phyloP scores from a whole-genome alignment of 2,888 invertebrate genomes.

The Drosophila rellima region DNA sequence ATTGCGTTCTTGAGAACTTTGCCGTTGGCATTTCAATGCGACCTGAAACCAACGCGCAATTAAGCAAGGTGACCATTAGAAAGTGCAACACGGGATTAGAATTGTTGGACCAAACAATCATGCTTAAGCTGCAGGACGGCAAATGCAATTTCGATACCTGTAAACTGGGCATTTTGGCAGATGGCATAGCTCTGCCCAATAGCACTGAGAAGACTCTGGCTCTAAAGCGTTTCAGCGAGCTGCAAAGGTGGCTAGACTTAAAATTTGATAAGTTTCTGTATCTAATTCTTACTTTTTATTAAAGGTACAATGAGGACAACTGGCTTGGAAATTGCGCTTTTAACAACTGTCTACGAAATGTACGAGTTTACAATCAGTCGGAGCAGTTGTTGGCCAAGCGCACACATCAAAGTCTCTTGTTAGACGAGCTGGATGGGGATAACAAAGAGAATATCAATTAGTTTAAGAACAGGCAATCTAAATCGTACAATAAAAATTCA shows the following conservation, averaged over 20 bases:
- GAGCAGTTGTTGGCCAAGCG: slow-evolving; percentile 58
- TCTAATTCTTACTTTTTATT: neutral
- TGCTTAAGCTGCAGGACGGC: slow-evolving; percentile 86
- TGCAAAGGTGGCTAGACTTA: slow-evolving; percentile 46
- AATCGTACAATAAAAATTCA: slow-evolving; percentile 27
- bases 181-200: slow-evolving; percentile 82
- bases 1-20: slow-evolving; percentile 87
- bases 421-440: slow-evolving; percentile 61
- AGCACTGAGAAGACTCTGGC: slow-evolving; percentile 54
- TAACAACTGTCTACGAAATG: slow-evolving; percentile 51
- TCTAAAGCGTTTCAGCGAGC: slow-evolving; percentile 51
- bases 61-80: slow-evolving; percentile 47
- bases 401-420: slow-evolving; percentile 46
- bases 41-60: slow-evolving; percentile 31
- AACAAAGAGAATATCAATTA: slow-evolving; percentile 69
- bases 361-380: slow-evolving; percentile 55
- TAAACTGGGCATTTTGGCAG: slow-evolving; percentile 87
- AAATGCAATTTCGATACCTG: slow-evolving; percentile 85
- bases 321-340: slow-evolving; percentile 61
- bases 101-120: slow-evolving; percentile 68
- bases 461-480: slow-evolving; percentile 20
- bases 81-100: slow-evolving; percentile 69
- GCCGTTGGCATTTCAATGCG: slow-evolving; percentile 86
- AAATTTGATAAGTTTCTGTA: neutral
- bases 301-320: slow-evolving; percentile 57